Percentiles rank a stretch among this genome's conserved stretches.
These are phyloP conservation scores for human (Homo sapiens) DNA, from an alignment of 2,113 vertebrate species.

Conservation along the genomic window DNA sequence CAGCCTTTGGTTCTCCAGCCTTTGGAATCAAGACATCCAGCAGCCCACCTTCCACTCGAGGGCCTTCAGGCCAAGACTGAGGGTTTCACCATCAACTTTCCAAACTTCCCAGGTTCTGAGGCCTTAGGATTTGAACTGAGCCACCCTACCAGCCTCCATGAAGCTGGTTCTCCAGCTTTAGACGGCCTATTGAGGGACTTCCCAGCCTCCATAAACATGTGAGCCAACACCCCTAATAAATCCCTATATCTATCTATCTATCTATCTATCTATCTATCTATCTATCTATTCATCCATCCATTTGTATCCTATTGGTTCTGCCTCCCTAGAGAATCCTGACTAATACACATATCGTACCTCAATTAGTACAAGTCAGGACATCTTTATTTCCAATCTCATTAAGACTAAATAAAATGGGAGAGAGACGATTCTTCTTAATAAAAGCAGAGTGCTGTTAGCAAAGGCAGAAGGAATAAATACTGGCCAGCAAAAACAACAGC, in stretches of 20 bases:
- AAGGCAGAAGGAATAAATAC: not conserved
- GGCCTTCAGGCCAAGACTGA: not conserved
- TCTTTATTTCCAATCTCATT: conserved; percentile 33
- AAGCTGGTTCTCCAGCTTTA: not conserved
- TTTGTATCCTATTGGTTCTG: not conserved
- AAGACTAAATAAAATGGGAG: not conserved
- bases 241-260: no score
- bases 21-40: not conserved
- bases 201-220: not conserved
- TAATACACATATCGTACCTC: not conserved
- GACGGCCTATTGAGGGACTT: not conserved
- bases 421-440: not conserved
- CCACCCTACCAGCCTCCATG: not conserved
- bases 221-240: not conserved
- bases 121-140: no score
- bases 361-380: not conserved
- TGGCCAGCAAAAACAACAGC: not conserved
- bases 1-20: not conserved
- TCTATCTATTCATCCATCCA: no score
- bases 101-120: not conserved
- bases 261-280: not conserved
- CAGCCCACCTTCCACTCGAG: not conserved
- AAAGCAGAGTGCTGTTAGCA: not conserved
- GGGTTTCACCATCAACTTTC: not conserved
- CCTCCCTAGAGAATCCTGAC: not conserved